Percentiles rank a stretch among this genome's conserved stretches.
Conservation (phyloP, 2,888 invertebrate species). For the Pachycephus smyrnensis region DNA sequence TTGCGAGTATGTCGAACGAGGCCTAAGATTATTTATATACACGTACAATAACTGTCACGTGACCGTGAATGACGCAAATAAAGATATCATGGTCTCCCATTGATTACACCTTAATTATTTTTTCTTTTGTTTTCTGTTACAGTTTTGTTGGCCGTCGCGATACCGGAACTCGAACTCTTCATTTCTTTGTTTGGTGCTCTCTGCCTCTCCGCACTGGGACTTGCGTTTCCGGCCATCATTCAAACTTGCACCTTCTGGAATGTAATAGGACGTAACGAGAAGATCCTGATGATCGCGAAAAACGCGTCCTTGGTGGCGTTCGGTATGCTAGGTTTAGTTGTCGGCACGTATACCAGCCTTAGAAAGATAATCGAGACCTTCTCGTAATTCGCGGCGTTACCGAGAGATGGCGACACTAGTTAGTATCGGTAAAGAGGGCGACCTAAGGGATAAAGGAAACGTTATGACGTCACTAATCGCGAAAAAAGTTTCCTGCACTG, state of each 20-base stretch:
- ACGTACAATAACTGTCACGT: not conserved
- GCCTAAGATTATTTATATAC: not conserved
- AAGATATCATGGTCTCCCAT: not conserved
- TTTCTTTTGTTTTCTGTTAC: conserved; percentile 51
- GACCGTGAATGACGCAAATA: not conserved
- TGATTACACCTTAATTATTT: not conserved
- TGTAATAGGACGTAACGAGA: conserved; percentile 70
- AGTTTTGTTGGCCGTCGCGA: conserved; percentile 87
- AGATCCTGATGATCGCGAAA: conserved; percentile 72
- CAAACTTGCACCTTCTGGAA: conserved; percentile 88
- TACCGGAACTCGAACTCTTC: conserved; percentile 81
- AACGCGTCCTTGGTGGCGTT: conserved; percentile 75
- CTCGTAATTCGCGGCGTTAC: conserved; percentile 44
- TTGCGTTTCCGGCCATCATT: conserved; percentile 91
- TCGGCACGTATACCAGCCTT: conserved; percentile 79
- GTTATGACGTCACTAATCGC: not conserved
- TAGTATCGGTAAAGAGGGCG: not conserved
- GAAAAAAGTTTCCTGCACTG: not conserved
- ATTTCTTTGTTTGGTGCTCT: conserved; percentile 89
- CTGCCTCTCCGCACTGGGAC: conserved; percentile 87
- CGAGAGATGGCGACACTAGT: not conserved
- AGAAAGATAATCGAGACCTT: conserved; percentile 74
- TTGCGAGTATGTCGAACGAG: not conserved
- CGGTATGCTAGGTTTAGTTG: conserved; percentile 76
- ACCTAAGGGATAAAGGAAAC: not conserved